These are phyloP conservation scores for Lanius ludovicianus DNA, from an alignment of 2,113 vertebrate genomes.

Conservation along the genomic window DNA sequence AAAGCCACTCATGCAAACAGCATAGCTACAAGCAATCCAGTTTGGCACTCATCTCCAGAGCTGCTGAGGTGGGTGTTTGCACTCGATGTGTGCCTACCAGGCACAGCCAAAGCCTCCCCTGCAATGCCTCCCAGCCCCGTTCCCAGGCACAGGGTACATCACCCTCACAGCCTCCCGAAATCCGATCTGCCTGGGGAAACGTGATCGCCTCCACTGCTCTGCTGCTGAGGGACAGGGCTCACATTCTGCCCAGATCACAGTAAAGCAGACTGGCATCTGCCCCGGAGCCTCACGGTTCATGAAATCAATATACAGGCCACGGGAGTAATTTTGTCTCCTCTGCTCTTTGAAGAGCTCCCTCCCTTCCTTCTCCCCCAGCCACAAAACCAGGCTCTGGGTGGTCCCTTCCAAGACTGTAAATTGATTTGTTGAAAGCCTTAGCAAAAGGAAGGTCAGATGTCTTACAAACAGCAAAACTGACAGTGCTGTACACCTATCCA, in stretches of 20 bases:
- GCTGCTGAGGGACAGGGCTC: conserved; percentile 13
- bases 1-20: not conserved
- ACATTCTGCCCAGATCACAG: conserved; percentile 39
- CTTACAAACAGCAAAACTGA: not conserved
- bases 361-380: not conserved
- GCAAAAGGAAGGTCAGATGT: conserved; percentile 45
- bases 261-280: not conserved
- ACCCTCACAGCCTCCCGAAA: not conserved
- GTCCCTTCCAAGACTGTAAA: conserved; percentile 38
- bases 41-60: not conserved
- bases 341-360: not conserved
- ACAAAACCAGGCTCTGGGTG: conserved; percentile 25
- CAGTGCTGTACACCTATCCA: not conserved
- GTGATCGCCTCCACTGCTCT: not conserved
- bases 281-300: not conserved
- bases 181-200: not conserved
- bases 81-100: not conserved
- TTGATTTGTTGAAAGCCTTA: conserved; percentile 46
- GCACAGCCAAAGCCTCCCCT: not conserved
- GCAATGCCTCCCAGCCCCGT: not conserved
- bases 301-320: not conserved
- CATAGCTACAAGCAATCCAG: not conserved
- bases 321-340: not conserved
- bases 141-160: not conserved
- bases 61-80: not conserved